A percentile compares a stretch with the other conserved stretches of the same genome.
Conservation (phyloP, 1,140 invertebrate genomes). For the Hirudo medicinalis region DNA sequence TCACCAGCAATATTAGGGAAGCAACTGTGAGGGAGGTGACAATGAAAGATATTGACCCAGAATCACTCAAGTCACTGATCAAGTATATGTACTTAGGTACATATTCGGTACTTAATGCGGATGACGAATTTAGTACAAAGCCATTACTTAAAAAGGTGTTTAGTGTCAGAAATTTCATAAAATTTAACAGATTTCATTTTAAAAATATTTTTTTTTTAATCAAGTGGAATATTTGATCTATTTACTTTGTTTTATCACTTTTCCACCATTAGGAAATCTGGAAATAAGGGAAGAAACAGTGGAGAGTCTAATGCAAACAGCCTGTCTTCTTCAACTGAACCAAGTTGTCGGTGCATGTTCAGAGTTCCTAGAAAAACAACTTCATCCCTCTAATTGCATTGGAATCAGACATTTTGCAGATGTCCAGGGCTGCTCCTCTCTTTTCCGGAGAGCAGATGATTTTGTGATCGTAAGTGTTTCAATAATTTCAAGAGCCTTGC, state of each 20-base stretch:
- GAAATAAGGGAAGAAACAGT: conserved; percentile 54
- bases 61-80: conserved; percentile 66
- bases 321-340: conserved; percentile 68
- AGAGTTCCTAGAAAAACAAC: conserved; percentile 71
- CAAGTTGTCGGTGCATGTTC: conserved; percentile 78
- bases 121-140: too few relatives aligned
- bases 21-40: conserved; percentile 66
- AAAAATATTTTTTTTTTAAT: background rate
- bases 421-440: conserved; percentile 63
- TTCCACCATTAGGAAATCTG: conserved; percentile 47
- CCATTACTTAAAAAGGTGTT: too few relatives aligned
- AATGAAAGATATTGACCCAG: conserved; percentile 65
- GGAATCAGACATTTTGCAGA: conserved; percentile 84
- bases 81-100: conserved; percentile 60
- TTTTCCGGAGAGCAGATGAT: conserved; percentile 62
- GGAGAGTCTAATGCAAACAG: conserved; percentile 69
- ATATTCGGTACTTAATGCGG: conserved; percentile 3
- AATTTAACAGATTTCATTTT: too few relatives aligned
- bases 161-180: too few relatives aligned
- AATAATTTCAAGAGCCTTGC: background rate
- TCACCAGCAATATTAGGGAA: conserved; percentile 70
- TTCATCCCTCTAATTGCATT: conserved; percentile 84
- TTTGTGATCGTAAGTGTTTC: conserved; percentile 50
- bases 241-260: background rate
- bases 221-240: background rate